Evolutionary conservation across 2,888 invertebrate genomes (phyloP).

Genomic region (Pyrrhia umbra): DNA sequence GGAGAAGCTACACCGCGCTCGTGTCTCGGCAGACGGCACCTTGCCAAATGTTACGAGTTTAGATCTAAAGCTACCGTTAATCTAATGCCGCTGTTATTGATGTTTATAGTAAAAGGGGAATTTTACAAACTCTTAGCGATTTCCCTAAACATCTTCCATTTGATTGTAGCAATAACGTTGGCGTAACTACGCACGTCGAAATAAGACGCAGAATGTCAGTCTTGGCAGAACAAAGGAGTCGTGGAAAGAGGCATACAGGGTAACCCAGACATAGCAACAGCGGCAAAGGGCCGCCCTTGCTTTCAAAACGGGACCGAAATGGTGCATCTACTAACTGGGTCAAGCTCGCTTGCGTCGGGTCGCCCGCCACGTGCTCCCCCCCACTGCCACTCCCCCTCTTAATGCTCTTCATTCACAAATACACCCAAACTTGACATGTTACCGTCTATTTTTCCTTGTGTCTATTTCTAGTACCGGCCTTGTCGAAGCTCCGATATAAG

Average conservation of each 20-base stretch:
- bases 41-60: slow-evolving; percentile 69
- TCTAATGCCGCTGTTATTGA: slow-evolving; percentile 36
- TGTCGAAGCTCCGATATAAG: slow-evolving; percentile 71
- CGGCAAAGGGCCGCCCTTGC: slow-evolving; percentile 80
- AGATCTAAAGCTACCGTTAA: slow-evolving; percentile 63
- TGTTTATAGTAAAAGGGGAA: slow-evolving; percentile 27
- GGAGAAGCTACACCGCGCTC: slow-evolving; percentile 44
- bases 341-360: slow-evolving; percentile 86
- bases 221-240: slow-evolving; percentile 64
- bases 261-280: slow-evolving; percentile 64
- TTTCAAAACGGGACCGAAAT: slow-evolving; percentile 84
- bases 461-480: slow-evolving; percentile 70
- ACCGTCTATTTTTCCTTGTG: slow-evolving; percentile 71
- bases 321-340: slow-evolving; percentile 88
- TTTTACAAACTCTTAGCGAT: slow-evolving; percentile 16
- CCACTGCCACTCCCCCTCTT: slow-evolving; percentile 60
- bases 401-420: slow-evolving; percentile 59
- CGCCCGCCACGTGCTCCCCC: slow-evolving; percentile 82
- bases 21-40: slow-evolving; percentile 66
- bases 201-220: slow-evolving; percentile 17
- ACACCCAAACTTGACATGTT: slow-evolving; percentile 59
- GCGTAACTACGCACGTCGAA: slow-evolving; percentile 14
- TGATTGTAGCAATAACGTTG: background rate
- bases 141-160: background rate
- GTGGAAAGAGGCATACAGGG: slow-evolving; percentile 49